Conservation (phyloP, 2,113 vertebrate species). For the Psittacara wagleri region DNA sequence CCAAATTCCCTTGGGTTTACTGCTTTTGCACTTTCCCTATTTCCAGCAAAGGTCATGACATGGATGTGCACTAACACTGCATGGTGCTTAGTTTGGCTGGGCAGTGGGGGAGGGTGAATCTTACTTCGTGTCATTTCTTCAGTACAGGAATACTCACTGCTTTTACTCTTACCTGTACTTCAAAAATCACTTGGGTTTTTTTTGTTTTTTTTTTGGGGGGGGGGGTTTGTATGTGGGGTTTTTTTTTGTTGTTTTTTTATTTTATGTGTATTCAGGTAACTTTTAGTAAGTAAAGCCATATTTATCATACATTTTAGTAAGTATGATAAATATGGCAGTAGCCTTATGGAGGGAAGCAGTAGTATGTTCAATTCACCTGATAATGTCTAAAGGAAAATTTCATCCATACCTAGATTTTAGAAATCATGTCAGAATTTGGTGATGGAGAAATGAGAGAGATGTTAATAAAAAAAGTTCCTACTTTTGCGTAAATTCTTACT, state of each 20-base stretch:
- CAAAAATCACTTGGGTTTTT: neutral
- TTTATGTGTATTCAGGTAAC: neutral
- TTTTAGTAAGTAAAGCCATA: neutral
- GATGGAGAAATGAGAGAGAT: neutral
- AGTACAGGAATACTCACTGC: neutral
- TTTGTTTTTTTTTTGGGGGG: neutral
- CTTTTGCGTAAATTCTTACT: neutral
- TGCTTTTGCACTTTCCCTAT: neutral
- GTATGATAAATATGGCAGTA: neutral
- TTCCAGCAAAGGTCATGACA: neutral
- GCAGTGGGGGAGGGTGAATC: neutral
- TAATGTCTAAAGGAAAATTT: neutral
- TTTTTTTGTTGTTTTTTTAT: neutral
- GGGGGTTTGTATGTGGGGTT: too few species aligned
- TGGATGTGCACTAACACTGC: fast-evolving
- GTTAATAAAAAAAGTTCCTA: neutral
- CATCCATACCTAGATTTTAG: neutral
- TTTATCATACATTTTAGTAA: neutral
- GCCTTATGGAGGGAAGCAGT: neutral
- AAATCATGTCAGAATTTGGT: neutral
- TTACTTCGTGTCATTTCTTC: neutral
- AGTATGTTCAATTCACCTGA: neutral
- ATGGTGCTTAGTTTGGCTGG: neutral
- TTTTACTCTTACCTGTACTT: neutral
- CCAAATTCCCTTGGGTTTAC: neutral